These are phyloP conservation scores for Mythimna ferrago DNA, from an alignment of 2,888 invertebrate genomes.

Conservation along the genomic window DNA sequence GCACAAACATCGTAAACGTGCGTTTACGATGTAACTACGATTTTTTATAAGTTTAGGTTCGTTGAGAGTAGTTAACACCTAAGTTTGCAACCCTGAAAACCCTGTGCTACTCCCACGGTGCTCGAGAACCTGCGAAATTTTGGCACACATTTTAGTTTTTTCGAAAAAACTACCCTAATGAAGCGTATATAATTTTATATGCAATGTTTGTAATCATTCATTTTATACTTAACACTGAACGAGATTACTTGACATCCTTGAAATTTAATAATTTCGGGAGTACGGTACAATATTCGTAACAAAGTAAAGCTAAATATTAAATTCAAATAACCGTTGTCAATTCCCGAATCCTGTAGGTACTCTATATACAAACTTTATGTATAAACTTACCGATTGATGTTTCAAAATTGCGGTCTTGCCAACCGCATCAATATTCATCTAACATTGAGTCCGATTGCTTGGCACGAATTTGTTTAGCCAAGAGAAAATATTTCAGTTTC, in stretches of 20 bases:
- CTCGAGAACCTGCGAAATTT: too few species aligned
- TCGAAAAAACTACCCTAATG: too few species aligned
- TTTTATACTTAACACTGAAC: too few species aligned
- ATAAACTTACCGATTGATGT: slow-evolving; percentile 25
- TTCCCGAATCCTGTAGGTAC: not conserved
- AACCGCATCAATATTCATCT: slow-evolving; percentile 40
- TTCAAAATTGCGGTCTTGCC: slow-evolving; percentile 40
- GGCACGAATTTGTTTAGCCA: slow-evolving; percentile 22
- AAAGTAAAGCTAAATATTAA: not conserved
- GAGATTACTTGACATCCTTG: not conserved
- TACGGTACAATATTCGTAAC: not conserved
- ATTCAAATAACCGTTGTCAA: not conserved
- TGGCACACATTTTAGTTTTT: too few species aligned
- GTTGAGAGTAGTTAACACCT: too few species aligned
- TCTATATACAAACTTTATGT: not conserved
- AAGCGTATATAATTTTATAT: too few species aligned
- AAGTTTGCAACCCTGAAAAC: too few species aligned
- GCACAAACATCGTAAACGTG: too few species aligned
- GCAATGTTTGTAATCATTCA: too few species aligned
- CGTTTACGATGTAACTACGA: too few species aligned
- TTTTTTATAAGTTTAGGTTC: too few species aligned
- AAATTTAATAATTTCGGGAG: not conserved
- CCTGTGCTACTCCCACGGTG: too few species aligned
- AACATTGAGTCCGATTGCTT: slow-evolving; percentile 27
- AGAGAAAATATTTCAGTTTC: slow-evolving; percentile 28